phyloP scores from a whole-genome alignment of 1,140 invertebrate species.

The Magallana ariakensis region DNA sequence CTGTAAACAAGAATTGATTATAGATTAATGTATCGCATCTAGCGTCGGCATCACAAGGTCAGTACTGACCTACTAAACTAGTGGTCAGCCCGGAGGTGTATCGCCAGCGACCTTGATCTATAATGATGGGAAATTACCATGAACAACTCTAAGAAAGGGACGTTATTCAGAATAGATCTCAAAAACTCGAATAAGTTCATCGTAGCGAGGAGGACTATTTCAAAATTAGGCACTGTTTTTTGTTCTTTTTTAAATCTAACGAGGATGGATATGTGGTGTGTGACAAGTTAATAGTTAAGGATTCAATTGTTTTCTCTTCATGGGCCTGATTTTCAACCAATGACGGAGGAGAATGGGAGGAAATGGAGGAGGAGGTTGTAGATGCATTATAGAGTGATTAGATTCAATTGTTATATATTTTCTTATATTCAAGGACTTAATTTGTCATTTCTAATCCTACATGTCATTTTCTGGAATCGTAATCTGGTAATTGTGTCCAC shows the following conservation, averaged over 20 bases:
- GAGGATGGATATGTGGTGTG: neutral
- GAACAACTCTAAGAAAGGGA: conserved; percentile 14
- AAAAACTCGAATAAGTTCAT: neutral
- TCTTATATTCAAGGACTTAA: neutral
- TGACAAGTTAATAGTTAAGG: neutral
- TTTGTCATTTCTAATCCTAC: neutral
- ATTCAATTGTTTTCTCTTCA: neutral
- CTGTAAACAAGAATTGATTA: conserved; percentile 32
- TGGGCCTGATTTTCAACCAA: conserved; percentile 6
- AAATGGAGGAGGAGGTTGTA: conserved; percentile 16
- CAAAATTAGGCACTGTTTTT: neutral
- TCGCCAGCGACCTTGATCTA: conserved; percentile 29
- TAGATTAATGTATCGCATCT: conserved; percentile 18
- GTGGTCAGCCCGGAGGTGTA: neutral
- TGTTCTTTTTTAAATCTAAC: neutral
- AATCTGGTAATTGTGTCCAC: neutral
- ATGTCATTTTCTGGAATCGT: neutral
- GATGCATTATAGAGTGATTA: neutral
- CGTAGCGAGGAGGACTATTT: neutral
- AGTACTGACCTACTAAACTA: conserved; percentile 18
- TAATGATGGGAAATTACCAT: conserved; percentile 1
- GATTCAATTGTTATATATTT: neutral
- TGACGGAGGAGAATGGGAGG: conserved; percentile 13
- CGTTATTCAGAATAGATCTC: conserved; percentile 8
- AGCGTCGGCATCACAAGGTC: neutral